A percentile compares a stretch with the other conserved stretches of the same genome.
Conservation (phyloP, 2,888 invertebrate genomes). For the Heliconius aoede region DNA sequence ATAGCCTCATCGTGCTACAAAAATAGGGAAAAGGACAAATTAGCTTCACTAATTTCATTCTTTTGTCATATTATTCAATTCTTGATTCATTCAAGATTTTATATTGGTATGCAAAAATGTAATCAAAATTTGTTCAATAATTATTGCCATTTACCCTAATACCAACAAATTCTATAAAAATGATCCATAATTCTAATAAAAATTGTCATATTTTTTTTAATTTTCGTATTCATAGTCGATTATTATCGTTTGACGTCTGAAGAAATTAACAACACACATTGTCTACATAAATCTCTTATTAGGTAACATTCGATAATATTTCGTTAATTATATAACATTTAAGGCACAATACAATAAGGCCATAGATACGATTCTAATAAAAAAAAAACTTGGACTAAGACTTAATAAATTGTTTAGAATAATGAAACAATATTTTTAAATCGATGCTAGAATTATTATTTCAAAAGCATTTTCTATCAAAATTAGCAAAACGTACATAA, state of each 20-base stretch:
- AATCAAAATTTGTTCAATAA: slow-evolving; percentile 6
- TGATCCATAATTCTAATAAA: slow-evolving; percentile 9
- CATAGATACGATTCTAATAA: slow-evolving; percentile 17
- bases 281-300: slow-evolving; percentile 47
- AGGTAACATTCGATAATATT: slow-evolving; percentile 52
- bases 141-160: slow-evolving; percentile 23
- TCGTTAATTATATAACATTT: slow-evolving; percentile 47
- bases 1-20: slow-evolving; percentile 47
- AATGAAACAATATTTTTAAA: not conserved
- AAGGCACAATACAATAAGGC: slow-evolving; percentile 51
- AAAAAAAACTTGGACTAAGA: not conserved
- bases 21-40: slow-evolving; percentile 20
- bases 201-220: slow-evolving; percentile 26
- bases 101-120: not conserved
- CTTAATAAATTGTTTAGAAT: not conserved
- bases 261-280: slow-evolving; percentile 47
- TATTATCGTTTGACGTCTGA: slow-evolving; percentile 54
- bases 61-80: not conserved
- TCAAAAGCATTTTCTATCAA: not conserved
- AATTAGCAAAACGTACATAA: not conserved
- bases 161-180: not conserved
- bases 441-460: not conserved
- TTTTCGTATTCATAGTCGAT: slow-evolving; percentile 32
- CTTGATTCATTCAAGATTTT: too few relatives aligned
- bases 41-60: not conserved